Evolutionary conservation across 2,888 invertebrate species (phyloP).

Genomic region (Odontocerum albicorne): DNA sequence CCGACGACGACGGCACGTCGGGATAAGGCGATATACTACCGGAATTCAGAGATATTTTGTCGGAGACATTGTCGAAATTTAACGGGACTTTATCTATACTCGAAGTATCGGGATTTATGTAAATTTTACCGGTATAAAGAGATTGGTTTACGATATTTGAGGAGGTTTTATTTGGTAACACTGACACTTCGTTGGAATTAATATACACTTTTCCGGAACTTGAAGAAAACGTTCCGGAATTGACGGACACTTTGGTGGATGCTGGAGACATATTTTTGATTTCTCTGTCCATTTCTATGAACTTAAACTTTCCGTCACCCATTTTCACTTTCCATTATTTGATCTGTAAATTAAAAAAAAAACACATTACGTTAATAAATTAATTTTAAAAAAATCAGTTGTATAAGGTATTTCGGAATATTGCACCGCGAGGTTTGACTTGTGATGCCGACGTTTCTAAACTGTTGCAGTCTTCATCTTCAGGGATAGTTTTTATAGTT

Average conservation of each 20-base stretch:
- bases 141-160: constrained; percentile 11
- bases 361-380: too few species aligned
- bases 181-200: neutral
- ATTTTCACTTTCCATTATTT: constrained; percentile 25
- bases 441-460: too few species aligned
- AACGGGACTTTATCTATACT: constrained; percentile 21
- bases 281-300: constrained; percentile 11
- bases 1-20: neutral
- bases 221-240: constrained; percentile 17
- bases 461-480: too few species aligned
- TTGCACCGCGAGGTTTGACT: too few species aligned
- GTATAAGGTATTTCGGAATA: too few species aligned
- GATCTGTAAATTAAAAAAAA: too few species aligned
- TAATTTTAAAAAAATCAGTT: too few species aligned
- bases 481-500: too few species aligned
- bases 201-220: constrained; percentile 19
- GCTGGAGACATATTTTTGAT: constrained; percentile 11
- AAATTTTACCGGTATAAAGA: constrained; percentile 20
- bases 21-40: constrained; percentile 9
- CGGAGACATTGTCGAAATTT: constrained; percentile 20
- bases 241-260: constrained; percentile 18
- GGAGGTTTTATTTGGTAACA: constrained; percentile 15
- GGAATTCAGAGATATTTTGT: constrained; percentile 19
- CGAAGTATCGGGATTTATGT: constrained; percentile 20
- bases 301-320: constrained; percentile 15